Conservation (phyloP, 92 coral and sea anemone species). For the Scolanthus callimorphus region DNA sequence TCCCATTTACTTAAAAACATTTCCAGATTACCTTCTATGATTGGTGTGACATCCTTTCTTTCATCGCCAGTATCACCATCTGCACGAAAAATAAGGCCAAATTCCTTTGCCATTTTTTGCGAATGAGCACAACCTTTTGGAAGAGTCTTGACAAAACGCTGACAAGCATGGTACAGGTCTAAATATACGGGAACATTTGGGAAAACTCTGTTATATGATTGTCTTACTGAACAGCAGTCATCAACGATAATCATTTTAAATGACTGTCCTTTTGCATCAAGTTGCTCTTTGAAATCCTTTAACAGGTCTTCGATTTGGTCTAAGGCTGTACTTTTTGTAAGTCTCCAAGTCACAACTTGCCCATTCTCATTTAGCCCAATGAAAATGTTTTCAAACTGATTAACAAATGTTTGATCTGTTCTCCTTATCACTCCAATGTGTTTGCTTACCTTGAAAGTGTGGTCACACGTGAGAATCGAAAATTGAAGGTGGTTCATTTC, state of each 20-base stretch:
- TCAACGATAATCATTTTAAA: conserved; percentile 45
- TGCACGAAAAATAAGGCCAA: conserved; percentile 38
- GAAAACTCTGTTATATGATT: conserved; percentile 27
- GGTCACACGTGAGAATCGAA: conserved; percentile 57
- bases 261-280: conserved; percentile 6
- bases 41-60: conserved; percentile 29
- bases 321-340: conserved; percentile 48
- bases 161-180: conserved; percentile 51
- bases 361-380: conserved; percentile 58
- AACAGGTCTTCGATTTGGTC: conserved; percentile 44
- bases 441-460: conserved; percentile 66
- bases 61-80: conserved; percentile 47
- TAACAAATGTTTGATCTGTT: conserved; percentile 33
- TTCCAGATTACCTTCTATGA: conserved; percentile 19
- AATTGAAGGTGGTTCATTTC: conserved; percentile 20
- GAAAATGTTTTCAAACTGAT: conserved; percentile 58
- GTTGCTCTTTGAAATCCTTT: conserved; percentile 29
- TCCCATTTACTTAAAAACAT: conserved; percentile 19
- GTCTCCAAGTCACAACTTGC: conserved; percentile 45
- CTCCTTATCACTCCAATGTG: conserved; percentile 39
- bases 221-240: conserved; percentile 43
- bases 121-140: conserved; percentile 27
- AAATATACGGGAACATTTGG: conserved; percentile 17
- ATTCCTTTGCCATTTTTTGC: conserved; percentile 25
- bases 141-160: conserved; percentile 41